Conservation (phyloP, 2,797 vertebrate genomes). For the Sebastes elongatus region DNA sequence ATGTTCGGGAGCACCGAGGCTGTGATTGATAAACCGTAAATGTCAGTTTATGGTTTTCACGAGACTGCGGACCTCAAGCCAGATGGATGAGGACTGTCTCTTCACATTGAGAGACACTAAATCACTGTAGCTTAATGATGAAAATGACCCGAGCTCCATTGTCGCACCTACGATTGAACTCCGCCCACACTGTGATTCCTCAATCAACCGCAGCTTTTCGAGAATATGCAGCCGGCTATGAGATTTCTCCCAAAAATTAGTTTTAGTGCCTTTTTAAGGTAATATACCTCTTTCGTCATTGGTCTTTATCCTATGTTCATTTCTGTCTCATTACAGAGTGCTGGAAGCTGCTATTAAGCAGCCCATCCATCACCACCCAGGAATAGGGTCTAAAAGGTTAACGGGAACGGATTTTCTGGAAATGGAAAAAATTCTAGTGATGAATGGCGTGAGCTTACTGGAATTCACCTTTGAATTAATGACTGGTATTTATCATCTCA, state of each 20-base stretch:
- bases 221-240: slow-evolving; percentile 10
- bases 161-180: slow-evolving; percentile 46
- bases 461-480: slow-evolving; percentile 82
- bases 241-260: slow-evolving; percentile 35
- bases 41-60: slow-evolving; percentile 64
- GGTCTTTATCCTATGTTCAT: slow-evolving; percentile 75
- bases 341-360: slow-evolving; percentile 76
- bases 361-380: slow-evolving; percentile 80
- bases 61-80: slow-evolving; percentile 53
- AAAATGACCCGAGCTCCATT: slow-evolving; percentile 57
- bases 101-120: slow-evolving; percentile 60
- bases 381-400: slow-evolving; percentile 82
- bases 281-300: slow-evolving; percentile 62
- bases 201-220: neutral
- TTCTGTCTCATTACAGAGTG: slow-evolving; percentile 80
- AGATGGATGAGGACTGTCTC: slow-evolving; percentile 73
- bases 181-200: slow-evolving; percentile 33
- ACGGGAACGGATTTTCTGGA: slow-evolving; percentile 77
- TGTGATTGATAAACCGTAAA: slow-evolving; percentile 64
- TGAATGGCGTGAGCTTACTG: slow-evolving; percentile 70
- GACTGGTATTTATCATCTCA: slow-evolving; percentile 79
- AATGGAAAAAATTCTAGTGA: slow-evolving; percentile 74
- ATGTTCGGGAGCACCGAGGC: slow-evolving; percentile 41
- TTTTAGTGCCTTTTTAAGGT: slow-evolving; percentile 52
- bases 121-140: slow-evolving; percentile 71